Evolutionary conservation across 2,888 invertebrate genomes (phyloP).

Genomic region (Trissolcus brochymenae): DNA sequence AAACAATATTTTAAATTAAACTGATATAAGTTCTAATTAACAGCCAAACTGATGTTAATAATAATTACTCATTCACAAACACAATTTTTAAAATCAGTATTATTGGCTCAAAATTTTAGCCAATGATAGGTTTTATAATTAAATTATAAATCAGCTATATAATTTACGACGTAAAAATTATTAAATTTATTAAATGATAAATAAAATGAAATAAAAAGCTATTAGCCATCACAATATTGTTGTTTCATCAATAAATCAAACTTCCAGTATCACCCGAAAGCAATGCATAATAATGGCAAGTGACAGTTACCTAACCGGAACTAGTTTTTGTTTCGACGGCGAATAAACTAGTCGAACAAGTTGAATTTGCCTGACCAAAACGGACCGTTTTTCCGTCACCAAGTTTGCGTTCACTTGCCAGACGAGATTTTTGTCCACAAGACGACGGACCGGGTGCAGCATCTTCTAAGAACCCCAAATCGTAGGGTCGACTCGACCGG

Average conservation of each 20-base stretch:
- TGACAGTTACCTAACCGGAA: constrained; percentile 37
- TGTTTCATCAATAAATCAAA: constrained; percentile 28
- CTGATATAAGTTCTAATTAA: too few relatives aligned
- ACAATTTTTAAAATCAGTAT: too few relatives aligned
- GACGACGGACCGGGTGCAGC: constrained; percentile 9
- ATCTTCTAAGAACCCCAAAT: constrained; percentile 7
- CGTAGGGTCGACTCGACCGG: background rate
- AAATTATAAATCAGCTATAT: too few relatives aligned
- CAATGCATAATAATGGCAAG: constrained; percentile 14
- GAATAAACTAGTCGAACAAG: constrained; percentile 45
- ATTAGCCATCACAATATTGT: constrained; percentile 23
- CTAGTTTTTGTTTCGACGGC: constrained; percentile 29
- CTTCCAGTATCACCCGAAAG: background rate
- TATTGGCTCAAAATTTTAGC: too few relatives aligned
- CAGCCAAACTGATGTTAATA: too few relatives aligned
- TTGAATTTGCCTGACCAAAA: constrained; percentile 22
- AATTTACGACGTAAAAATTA: too few relatives aligned
- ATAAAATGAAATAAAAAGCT: too few relatives aligned
- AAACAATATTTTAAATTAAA: too few relatives aligned
- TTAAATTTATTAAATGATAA: too few relatives aligned
- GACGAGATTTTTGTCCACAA: constrained; percentile 16
- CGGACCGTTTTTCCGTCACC: constrained; percentile 29
- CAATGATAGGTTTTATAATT: too few relatives aligned
- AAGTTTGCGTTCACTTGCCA: constrained; percentile 23
- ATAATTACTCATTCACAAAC: too few relatives aligned